These are phyloP conservation scores for Agelas oroides DNA, from an alignment of 37 sponge, comb jelly and placozoan species.

Conservation along the genomic window DNA sequence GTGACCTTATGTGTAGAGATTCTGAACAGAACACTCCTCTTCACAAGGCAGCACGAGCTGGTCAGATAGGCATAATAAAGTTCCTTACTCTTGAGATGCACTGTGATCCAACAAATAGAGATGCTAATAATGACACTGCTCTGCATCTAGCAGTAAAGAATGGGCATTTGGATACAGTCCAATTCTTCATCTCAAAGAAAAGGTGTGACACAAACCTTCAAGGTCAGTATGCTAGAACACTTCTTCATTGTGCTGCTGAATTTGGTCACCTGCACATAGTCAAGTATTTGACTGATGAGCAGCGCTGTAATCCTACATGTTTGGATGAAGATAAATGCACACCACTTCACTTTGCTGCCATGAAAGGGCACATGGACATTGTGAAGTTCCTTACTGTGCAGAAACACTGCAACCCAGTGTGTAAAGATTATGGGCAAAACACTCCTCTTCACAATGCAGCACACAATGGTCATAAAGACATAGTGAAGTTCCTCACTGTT, in stretches of 20 bases:
- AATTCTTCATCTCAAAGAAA: no score
- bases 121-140: constrained; percentile 63
- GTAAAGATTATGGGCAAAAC: no score
- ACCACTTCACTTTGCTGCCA: constrained; percentile 51
- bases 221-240: constrained; percentile 20
- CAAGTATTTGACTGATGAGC: constrained; percentile 23
- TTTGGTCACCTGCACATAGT: constrained; percentile 30
- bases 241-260: constrained; percentile 17
- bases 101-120: constrained; percentile 24
- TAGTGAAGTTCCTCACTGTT: no score
- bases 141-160: constrained; percentile 77
- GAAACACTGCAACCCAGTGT: no score
- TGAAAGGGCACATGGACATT: constrained; percentile 28
- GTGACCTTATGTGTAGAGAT: constrained; percentile 11
- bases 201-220: no score
- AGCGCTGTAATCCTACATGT: not conserved
- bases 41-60: constrained; percentile 31
- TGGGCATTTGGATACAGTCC: constrained; percentile 17
- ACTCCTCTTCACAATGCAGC: no score
- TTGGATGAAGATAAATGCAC: constrained; percentile 27
- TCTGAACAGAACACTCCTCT: constrained; percentile 40
- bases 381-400: constrained; percentile 12
- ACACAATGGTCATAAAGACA: no score
- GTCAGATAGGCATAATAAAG: constrained; percentile 48
- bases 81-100: constrained; percentile 30